phyloP scores from a whole-genome alignment of 1,140 invertebrate species.

The Melanaphis sacchari region DNA sequence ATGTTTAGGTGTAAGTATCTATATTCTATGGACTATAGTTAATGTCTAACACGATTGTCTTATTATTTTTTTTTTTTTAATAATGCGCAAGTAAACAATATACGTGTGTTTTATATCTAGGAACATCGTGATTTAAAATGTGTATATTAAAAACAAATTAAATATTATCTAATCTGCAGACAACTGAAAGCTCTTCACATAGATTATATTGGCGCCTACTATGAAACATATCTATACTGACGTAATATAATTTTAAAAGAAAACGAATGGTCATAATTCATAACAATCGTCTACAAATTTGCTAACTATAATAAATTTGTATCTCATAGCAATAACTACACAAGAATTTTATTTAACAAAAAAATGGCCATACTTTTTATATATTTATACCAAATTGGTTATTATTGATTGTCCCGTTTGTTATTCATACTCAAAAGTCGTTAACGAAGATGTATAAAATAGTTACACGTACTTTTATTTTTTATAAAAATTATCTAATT shows the following conservation, averaged over 20 bases:
- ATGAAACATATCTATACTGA: background rate
- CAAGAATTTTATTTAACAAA: background rate
- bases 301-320: background rate
- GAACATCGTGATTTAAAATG: constrained; percentile 1
- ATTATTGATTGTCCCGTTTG: background rate
- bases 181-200: constrained; percentile 8
- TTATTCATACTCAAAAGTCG: background rate
- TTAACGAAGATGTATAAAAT: background rate
- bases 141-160: background rate
- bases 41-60: background rate
- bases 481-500: background rate
- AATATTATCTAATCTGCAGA: constrained; percentile 35
- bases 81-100: background rate
- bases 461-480: background rate
- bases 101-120: background rate
- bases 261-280: background rate
- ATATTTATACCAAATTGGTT: background rate
- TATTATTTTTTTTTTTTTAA: background rate
- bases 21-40: too few relatives aligned
- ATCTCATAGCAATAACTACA: background rate
- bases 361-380: background rate
- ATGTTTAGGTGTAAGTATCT: background rate
- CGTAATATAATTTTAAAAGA: background rate
- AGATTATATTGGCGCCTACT: constrained; percentile 18
- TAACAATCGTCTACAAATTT: background rate